Evolutionary conservation across 2,797 vertebrate genomes (phyloP), one percentile per base, ranked within the genome.

Genomic region (Helicolenus hilgendorfi): DNA sequence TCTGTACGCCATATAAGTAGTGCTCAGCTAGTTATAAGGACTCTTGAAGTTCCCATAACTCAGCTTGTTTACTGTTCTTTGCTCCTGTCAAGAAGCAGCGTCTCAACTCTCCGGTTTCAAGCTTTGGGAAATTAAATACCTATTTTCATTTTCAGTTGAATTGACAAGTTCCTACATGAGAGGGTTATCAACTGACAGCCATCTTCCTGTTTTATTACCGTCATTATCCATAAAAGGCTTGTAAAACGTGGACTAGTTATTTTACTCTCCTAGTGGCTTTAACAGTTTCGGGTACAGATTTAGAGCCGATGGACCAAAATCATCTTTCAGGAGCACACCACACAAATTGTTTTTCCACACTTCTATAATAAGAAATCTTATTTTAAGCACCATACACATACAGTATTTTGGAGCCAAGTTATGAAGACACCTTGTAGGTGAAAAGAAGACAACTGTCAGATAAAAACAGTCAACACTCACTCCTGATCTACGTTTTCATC

Each of bases 401-500:
- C 14, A 41, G 14, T 7, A 33, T 67, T 27, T 13, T 27, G 4
- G 13, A 38, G 29, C 4, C 7, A 55, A 11, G 24, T 56, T 31
- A 35, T 27, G 24, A 27, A 35, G 20, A 24, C 27, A 59, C 11
- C 7, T n/a, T 73, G 15, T n/a, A n/a, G 5, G 20, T 56, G 29
- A 15, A 14, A 41, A 38, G 36, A 38, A 41, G 38, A 41, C 14
- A 41, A 41, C 38, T 67, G 24, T 26, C 1, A 68, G 24, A 15
- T 49, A 62, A 29, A n/a, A 58, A 24, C 7, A 74, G 53, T 56
- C 29, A 24, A 67, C 18, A 94, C 94, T 96, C 85, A 94, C 90
- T 92, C 79, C 9, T 65, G 24, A 2, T 72, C 72, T 6, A 88
- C 81, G 3, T 73, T 67, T 29, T 89, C 41, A 31, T 88, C 88